Evolutionary conservation across 2,797 vertebrate genomes (phyloP), one percentile per base, ranked within the genome.

Genomic region (Orientallactaga sibirica): DNA sequence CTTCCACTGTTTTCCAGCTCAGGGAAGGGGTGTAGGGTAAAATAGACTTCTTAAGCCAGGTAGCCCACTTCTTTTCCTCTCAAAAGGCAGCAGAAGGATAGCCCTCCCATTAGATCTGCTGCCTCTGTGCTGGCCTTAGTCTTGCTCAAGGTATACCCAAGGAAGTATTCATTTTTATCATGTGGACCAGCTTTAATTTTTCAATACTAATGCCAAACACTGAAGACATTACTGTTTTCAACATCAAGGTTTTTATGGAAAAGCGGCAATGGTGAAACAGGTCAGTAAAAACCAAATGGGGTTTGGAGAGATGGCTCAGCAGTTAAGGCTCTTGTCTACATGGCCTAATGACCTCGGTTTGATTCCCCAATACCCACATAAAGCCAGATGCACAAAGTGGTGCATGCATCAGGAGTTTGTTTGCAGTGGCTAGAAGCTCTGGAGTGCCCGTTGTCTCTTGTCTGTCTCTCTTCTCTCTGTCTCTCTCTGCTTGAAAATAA

Each of bases 261-360:
- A 64, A 76, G 41, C 14, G 27, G 37, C 33, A 58, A 71, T n/a
- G 58, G 7, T 77, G 41, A 80, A 74, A 43, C 14, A 66, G 41
- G 16, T 43, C 27, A 37, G 68, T 95, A 64, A 83, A 86, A 90
- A 52, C 14, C 52, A 86, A 91, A 93, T 68, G 61, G 62, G 52
- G 18, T 70, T 24, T 77, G 83, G 41, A 33, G 10, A 61, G 76
- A 48, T 5, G 27, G 20, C 48, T 48, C 7, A 8, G 48, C 48
- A 48, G 48, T 48, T 48, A 48, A 48, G 48, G 48, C 48, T 10
- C 48, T 48, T 48, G 48, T 10, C 48, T 48, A 48, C 10, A 8
- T 48, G 48, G 6, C 48, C 48, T 48, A 48, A 9, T 48, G 48
- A 48, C 48, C 48, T 8, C 7, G 7, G 48, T 48, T 48, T 48